Evolutionary conservation across 1,140 invertebrate genomes (phyloP), one percentile per base, ranked within the genome.

Genomic region (Physella acuta): DNA sequence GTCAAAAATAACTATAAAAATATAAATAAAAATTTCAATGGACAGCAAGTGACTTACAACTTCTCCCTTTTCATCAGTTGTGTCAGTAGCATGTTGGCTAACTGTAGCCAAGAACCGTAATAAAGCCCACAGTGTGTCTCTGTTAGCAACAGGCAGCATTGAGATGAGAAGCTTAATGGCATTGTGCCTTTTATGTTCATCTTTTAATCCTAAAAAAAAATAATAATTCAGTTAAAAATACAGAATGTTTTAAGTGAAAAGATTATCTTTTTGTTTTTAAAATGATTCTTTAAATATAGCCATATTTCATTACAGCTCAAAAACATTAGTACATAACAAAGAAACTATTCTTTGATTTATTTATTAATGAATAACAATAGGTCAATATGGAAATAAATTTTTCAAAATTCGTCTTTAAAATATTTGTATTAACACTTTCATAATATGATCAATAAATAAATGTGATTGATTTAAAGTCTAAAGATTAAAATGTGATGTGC

Each of bases 51-150:
- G 24, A 78, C 75, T 75, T 84, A 87, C 88, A 85, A 70, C 66
- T 72, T 80, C 61, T 60, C 82, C 81, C 73, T 84, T 82, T 68
- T 86, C 82, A 68, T 86, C 85, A 71, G 86, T 86, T 34, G 82
- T 82, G 82, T 94, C 92, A 52, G 88, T 88, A 61, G 92, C 88
- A 84, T 93, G 89, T 64, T 89, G 85, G 20, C 92, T 91, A 16
- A 96, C 91, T 72, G 89, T 89, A 34, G 89, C 89, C 55, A 97
- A 88, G 85, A 97, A 95, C 74, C 87, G 89, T 17, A 97, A 86
- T 59, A 97, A 85, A 8, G 90, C 88, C 83, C 89, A 91, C 0
- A 97, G 88, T 3, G 94, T 96, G 85, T 97, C 94, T 39, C 94
- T 88, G 85, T 96, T 94, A 0, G 92, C 88, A 11, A 90, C 87